These are phyloP conservation scores for Sphecodes monilicornis DNA, from an alignment of 2,888 invertebrate genomes.

Conservation along the genomic window DNA sequence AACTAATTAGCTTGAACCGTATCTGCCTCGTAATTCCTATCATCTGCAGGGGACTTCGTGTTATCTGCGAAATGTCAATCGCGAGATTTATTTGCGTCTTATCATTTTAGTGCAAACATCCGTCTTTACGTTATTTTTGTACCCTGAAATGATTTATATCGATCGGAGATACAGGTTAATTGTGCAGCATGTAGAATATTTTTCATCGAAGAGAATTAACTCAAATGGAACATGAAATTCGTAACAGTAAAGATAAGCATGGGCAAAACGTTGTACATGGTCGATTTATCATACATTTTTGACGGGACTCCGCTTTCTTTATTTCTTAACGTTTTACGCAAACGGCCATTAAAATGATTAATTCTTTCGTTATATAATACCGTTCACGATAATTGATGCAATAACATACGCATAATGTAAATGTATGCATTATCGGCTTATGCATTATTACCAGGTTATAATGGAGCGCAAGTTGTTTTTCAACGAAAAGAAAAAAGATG, in stretches of 20 bases:
- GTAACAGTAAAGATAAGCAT: not conserved
- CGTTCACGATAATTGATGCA: conserved; percentile 14
- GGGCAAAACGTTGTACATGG: not conserved
- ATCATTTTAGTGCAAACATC: conserved; percentile 23
- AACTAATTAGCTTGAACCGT: conserved; percentile 24
- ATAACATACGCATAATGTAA: not conserved
- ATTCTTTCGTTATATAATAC: conserved; percentile 20
- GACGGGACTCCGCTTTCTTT: not conserved
- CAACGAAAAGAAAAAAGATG: not conserved
- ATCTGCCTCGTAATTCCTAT: conserved; percentile 47
- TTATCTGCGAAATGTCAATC: conserved; percentile 43
- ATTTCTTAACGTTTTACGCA: conserved; percentile 1
- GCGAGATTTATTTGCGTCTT: conserved; percentile 34
- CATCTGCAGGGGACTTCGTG: conserved; percentile 32
- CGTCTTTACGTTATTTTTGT: conserved; percentile 32
- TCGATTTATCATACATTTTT: not conserved
- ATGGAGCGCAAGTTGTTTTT: not conserved
- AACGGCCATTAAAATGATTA: conserved; percentile 10
- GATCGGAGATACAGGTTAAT: conserved; percentile 21
- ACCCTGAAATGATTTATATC: conserved; percentile 7
- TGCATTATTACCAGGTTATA: not conserved
- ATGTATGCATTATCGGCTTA: conserved; percentile 24
- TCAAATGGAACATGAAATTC: not conserved
- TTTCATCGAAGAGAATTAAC: not conserved
- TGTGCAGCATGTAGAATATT: not conserved